Base-by-base conservation (phyloP, 1,140 invertebrate genomes). In the Drosophila chauvacae region DNA sequence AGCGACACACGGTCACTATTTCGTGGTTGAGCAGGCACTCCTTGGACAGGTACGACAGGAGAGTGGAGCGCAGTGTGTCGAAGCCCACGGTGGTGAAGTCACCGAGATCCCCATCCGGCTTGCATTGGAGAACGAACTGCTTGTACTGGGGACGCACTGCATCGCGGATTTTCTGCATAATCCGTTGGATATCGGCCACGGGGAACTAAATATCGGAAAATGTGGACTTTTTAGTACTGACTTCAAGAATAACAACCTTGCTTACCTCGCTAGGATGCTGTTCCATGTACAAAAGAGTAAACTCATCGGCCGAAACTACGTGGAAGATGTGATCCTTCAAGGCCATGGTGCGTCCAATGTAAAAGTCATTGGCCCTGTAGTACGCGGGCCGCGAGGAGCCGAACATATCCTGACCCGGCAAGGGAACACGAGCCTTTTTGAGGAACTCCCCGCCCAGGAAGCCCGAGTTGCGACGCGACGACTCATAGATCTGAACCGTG, bases 251-350 rank as follows among this genome's bases (percentile, higher is more conserved):
- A 30, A 14, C 2, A 45, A n/a, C 7, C 35, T 23, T 30, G 37
- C 57, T 57, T 84, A 97, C 97, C 94, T 97, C 94, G 71, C 95
- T 86, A 62, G 94, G 91, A 93, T 97, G 93, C n/a, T 95, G 85
- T 92, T 98, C 97, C 97, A 98, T 97, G 91, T 97, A 98, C 48
- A 95, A 94, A 59, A 97, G 93, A 5, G 96, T 95, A 92, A 97
- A 98, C 90, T 98, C 96, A 92, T 98, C 97, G 10, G 97, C 96
- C 33, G 95, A 95, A 20, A 95, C 93, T 7, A 98, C 92, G 62
- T 96, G 86, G 91, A 98, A 98, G 16, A 95, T 93, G 91, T 97
- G 97, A 80, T 95, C 94, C 91, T 96, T 96, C 23, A 98, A 94
- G 37, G 95, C 94, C 13, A 98, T 77, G 26, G 93, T 94, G 28